phyloP scores from a whole-genome alignment of 2,113 vertebrate species.

The Casuarius casuarius region DNA sequence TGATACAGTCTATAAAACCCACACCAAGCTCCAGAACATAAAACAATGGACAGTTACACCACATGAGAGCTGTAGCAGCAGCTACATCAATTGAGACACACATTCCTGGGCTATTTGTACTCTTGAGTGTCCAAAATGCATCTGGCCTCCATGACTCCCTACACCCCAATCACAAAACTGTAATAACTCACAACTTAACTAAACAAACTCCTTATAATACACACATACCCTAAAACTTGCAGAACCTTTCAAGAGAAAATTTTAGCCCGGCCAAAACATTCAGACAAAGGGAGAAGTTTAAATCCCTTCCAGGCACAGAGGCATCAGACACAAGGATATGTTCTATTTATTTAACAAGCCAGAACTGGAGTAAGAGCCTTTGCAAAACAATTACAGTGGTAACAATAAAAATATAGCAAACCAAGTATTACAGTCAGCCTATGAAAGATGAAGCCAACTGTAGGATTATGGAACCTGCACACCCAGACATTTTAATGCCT shows the following conservation, averaged over 20 bases:
- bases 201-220: constrained; percentile 38
- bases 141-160: background rate
- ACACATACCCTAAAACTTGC: constrained; percentile 17
- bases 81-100: background rate
- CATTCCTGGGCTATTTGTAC: constrained; percentile 13
- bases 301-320: constrained; percentile 35
- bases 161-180: constrained; percentile 32
- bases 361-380: constrained; percentile 29
- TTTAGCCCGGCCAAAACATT: constrained; percentile 45
- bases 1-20: background rate
- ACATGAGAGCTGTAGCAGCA: background rate
- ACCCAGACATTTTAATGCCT: constrained; percentile 66
- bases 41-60: background rate
- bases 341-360: constrained; percentile 67
- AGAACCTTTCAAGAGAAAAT: constrained; percentile 58
- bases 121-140: constrained; percentile 10
- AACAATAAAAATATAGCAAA: constrained; percentile 62
- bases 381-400: constrained; percentile 55
- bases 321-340: constrained; percentile 51
- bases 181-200: constrained; percentile 50
- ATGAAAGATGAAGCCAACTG: background rate
- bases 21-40: constrained; percentile 5
- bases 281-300: constrained; percentile 61
- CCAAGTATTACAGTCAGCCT: constrained; percentile 15
- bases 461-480: constrained; percentile 55